Evolutionary conservation across 1,140 invertebrate genomes (phyloP).

Genomic region (Platyscapa corneri): DNA sequence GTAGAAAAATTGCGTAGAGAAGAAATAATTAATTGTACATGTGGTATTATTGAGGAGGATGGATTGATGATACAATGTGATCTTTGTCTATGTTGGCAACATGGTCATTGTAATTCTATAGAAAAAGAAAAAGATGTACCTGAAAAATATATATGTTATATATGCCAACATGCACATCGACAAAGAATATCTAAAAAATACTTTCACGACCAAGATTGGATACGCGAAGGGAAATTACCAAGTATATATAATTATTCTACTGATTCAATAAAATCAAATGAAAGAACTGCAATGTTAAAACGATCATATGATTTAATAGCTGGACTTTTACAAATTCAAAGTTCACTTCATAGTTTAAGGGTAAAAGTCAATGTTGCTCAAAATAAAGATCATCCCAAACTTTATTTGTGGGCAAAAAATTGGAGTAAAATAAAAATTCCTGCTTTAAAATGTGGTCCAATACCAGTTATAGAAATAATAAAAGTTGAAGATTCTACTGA

Average conservation of each 20-base stretch:
- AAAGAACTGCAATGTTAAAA: slow-evolving; percentile 76
- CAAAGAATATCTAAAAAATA: slow-evolving; percentile 83
- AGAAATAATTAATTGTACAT: slow-evolving; percentile 92
- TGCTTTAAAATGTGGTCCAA: slow-evolving; percentile 61
- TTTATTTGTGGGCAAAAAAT: slow-evolving; percentile 89
- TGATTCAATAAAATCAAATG: slow-evolving; percentile 59
- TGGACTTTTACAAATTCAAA: slow-evolving; percentile 79
- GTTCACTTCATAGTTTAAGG: slow-evolving; percentile 81
- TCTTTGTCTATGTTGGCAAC: slow-evolving; percentile 95
- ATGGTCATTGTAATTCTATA: slow-evolving; percentile 90
- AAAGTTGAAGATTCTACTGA: slow-evolving; percentile 51
- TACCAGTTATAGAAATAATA: slow-evolving; percentile 66
- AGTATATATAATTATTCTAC: slow-evolving; percentile 58
- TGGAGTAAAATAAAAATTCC: slow-evolving; percentile 79
- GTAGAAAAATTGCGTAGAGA: slow-evolving; percentile 73
- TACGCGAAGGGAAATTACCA: slow-evolving; percentile 87
- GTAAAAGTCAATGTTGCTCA: slow-evolving; percentile 86
- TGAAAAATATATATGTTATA: slow-evolving; percentile 91
- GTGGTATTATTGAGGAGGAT: slow-evolving; percentile 89
- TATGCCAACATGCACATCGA: slow-evolving; percentile 86
- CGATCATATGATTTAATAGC: slow-evolving; percentile 83
- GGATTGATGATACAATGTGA: slow-evolving; percentile 97
- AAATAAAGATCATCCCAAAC: slow-evolving; percentile 86
- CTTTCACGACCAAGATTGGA: slow-evolving; percentile 90
- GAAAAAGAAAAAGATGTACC: slow-evolving; percentile 87